phyloP scores from a whole-genome alignment of 2,797 vertebrate genomes.

The Chlorospingus flavigularis region DNA sequence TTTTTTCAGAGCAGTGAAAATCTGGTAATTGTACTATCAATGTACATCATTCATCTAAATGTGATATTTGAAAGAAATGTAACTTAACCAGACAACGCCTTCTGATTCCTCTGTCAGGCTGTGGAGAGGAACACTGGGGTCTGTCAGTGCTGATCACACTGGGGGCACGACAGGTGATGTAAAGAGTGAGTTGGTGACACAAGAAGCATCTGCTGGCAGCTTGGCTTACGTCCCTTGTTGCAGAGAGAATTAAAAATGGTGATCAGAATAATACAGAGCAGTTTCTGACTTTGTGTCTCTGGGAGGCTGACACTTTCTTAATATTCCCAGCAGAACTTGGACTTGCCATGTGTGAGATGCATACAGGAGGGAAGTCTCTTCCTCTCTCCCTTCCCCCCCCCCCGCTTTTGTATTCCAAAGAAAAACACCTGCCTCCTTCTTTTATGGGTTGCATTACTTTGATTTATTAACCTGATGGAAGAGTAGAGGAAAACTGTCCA shows the following conservation, averaged over 20 bases:
- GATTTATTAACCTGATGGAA: neutral
- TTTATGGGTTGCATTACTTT: neutral
- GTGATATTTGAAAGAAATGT: constrained; percentile 4
- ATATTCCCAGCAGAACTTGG: neutral
- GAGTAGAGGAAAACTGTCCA: neutral
- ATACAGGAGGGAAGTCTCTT: neutral
- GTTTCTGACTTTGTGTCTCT: neutral
- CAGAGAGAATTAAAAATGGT: neutral
- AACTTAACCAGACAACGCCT: neutral
- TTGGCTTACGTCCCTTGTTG: neutral
- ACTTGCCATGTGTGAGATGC: neutral
- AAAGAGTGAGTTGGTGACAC: neutral
- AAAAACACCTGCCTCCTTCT: neutral
- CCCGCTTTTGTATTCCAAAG: neutral
- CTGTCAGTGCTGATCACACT: neutral
- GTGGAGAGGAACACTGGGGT: neutral
- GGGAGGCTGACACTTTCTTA: neutral
- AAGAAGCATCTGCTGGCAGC: neutral
- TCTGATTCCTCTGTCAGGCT: neutral
- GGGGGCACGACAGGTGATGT: rapidly evolving
- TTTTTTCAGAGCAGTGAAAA: constrained; percentile 11
- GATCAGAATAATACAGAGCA: neutral
- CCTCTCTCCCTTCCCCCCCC: rapidly evolving
- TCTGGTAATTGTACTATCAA: constrained; percentile 11
- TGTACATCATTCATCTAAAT: neutral